Percentiles rank a stretch among this genome's conserved stretches.
Evolutionary conservation across 2,113 vertebrate species (phyloP).

Genomic region (Pseudorectes ferrugineus): DNA sequence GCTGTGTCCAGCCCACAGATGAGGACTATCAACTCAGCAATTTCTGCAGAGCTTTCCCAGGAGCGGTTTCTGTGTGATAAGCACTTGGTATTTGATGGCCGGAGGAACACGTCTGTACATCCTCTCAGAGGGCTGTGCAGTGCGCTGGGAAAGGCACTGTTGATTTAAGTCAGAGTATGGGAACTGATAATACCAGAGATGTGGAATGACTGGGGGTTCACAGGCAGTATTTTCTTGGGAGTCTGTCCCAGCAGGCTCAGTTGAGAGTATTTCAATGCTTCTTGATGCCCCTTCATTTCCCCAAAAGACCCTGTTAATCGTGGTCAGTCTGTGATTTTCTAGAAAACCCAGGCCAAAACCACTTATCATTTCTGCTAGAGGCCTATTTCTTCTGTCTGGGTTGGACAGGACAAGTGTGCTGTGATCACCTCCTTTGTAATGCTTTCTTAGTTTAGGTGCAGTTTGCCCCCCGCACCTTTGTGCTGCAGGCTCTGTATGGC

Average conservation of each 20-base stretch:
- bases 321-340: neutral
- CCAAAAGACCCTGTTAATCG: neutral
- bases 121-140: neutral
- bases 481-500: neutral
- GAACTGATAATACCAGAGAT: neutral
- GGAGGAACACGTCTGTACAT: neutral
- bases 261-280: neutral
- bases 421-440: neutral
- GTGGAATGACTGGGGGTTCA: neutral
- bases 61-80: neutral
- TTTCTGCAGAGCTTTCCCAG: neutral
- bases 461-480: fast-evolving
- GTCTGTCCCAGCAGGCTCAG: neutral
- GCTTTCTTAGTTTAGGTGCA: neutral
- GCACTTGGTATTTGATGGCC: neutral
- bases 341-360: neutral
- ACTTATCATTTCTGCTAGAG: neutral
- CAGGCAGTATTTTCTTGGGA: neutral
- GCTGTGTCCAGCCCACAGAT: neutral
- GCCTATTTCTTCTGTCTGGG: neutral
- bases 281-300: neutral
- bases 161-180: neutral
- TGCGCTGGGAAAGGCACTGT: neutral
- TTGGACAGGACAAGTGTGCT: neutral
- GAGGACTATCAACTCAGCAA: neutral